Base-by-base conservation (phyloP, 2,113 vertebrate genomes). In the Catharus fuscescens region DNA sequence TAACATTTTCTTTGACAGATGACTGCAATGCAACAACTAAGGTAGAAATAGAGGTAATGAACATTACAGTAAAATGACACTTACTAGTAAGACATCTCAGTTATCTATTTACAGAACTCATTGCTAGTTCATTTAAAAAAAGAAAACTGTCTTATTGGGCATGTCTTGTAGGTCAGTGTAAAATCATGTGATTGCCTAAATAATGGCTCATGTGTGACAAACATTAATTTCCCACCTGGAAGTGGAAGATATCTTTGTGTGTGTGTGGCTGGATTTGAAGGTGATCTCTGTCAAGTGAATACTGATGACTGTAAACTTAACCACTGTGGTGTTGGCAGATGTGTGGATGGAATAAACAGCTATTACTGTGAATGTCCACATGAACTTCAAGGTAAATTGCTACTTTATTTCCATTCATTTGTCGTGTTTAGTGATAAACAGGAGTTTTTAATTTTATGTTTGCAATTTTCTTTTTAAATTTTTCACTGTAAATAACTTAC, bases 361-460 rank as follows among this genome's bases (percentile, higher is more conserved):
- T 99, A 99, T 94, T 97, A 97, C 91, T 99, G 99, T 83, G 85
- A 98, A 92, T 99, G 99, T 86, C 98, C 98, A 14, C 94, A 96
- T 50, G 98, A 98, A 44, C 92, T 98, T 86, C 98, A 98, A 97
- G 99, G 99, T 99, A 96, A 91, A 84, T 91, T 72, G 31, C 73
- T 86, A 19, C 57, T 92, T 90, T 79, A 28, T 83, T 93, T 93
- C 38, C 9, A 14, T 40, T 42, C 4, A 36, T 59, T 40, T 84
- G 34, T 56, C 18, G 67, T 29, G 1, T 72, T 78, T 80, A 80
- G 32, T 92, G 50, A 74, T 69, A 70, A 90, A 70, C 18, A 52
- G 12, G 20, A 62, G 18, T 38, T 81, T 90, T 23, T 67, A 60
- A 45, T 81, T 82, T 36, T 66, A 65, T 80, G 25, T 52, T 10